A percentile compares a stretch with the other conserved stretches of the same genome.
These are phyloP conservation scores for Drosophila busckii DNA, from an alignment of 1,140 invertebrate genomes.

Conservation along the genomic window DNA sequence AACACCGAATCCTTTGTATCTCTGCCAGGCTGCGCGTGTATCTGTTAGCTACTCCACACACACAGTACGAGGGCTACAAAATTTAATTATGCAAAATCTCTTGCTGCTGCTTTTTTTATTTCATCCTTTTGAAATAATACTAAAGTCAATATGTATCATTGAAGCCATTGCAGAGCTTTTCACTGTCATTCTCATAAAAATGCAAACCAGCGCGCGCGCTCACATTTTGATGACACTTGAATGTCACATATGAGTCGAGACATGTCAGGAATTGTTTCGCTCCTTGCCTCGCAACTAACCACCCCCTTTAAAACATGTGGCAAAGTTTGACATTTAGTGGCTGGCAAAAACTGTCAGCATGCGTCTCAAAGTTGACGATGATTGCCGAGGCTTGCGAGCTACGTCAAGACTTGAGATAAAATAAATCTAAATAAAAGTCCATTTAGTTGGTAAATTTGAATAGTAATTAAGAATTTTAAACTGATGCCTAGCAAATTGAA, in stretches of 20 bases:
- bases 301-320: constrained; percentile 32
- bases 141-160: constrained; percentile 48
- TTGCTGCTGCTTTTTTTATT: constrained; percentile 24
- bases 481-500: too few relatives aligned
- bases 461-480: too few relatives aligned
- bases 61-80: constrained; percentile 35
- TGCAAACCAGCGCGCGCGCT: constrained; percentile 64
- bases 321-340: constrained; percentile 75
- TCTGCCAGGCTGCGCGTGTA: constrained; percentile 37
- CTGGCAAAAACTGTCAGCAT: constrained; percentile 72
- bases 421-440: too few relatives aligned
- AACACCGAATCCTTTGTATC: constrained; percentile 57
- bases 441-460: too few relatives aligned
- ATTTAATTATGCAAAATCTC: constrained; percentile 74
- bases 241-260: constrained; percentile 65
- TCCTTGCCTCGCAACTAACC: neutral
- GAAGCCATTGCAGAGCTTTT: constrained; percentile 56
- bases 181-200: constrained; percentile 71
- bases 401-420: too few relatives aligned
- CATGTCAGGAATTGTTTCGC: constrained; percentile 15
- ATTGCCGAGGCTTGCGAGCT: constrained; percentile 58
- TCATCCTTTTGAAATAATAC: constrained; percentile 4
- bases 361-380: constrained; percentile 60
- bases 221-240: constrained; percentile 67
- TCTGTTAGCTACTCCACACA: constrained; percentile 29